Conservation (phyloP, 2,888 invertebrate species). For the Apotomis turbidana region DNA sequence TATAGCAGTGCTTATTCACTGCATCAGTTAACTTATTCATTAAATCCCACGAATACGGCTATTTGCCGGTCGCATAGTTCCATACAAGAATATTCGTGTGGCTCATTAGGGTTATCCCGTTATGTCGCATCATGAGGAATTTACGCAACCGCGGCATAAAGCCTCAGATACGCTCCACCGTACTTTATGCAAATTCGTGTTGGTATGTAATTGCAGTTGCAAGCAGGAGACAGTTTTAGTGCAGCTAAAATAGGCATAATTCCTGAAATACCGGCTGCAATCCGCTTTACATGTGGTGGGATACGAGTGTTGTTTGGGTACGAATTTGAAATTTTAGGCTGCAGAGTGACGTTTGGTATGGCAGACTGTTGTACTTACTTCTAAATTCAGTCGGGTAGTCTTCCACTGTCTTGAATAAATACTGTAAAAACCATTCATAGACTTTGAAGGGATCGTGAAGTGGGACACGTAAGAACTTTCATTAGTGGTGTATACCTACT, state of each 20-base stretch:
- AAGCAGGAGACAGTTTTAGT: slow-evolving; percentile 37
- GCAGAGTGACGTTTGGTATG: not conserved
- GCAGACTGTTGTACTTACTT: not conserved
- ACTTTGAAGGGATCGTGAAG: too few relatives aligned
- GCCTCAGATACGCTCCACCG: slow-evolving; percentile 18
- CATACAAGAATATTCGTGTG: too few relatives aligned
- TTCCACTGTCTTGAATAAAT: too few relatives aligned
- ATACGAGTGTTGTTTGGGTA: slow-evolving; percentile 9
- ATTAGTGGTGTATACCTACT: too few relatives aligned
- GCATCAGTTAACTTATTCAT: too few relatives aligned
- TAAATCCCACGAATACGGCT: too few relatives aligned
- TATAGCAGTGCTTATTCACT: too few relatives aligned
- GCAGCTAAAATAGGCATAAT: slow-evolving; percentile 31
- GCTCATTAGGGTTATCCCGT: slow-evolving; percentile 14
- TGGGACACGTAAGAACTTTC: too few relatives aligned
- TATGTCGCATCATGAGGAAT: slow-evolving; percentile 30
- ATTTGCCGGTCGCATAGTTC: too few relatives aligned
- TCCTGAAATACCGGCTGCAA: slow-evolving; percentile 28
- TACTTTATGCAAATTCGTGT: slow-evolving; percentile 34
- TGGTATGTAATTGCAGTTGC: slow-evolving; percentile 38
- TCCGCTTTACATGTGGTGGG: slow-evolving; percentile 26
- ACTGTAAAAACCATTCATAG: too few relatives aligned
- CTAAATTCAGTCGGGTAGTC: not conserved
- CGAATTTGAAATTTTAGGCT: slow-evolving; percentile 8
- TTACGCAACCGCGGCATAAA: slow-evolving; percentile 25